phyloP scores from a whole-genome alignment of 2,888 invertebrate species.

The Oxyteleia sp. region DNA sequence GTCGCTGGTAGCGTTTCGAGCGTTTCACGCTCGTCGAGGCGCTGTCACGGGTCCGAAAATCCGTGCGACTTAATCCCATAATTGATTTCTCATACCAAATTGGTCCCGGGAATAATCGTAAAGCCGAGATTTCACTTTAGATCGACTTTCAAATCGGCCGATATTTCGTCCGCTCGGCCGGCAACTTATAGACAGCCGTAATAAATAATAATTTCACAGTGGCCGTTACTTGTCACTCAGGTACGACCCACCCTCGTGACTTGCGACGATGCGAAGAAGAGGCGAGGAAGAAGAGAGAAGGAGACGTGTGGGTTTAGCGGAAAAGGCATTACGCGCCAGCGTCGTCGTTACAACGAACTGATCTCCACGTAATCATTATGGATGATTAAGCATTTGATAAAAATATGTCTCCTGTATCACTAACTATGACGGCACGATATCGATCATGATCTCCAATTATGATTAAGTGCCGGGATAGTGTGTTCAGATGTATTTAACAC shows the following conservation, averaged over 20 bases:
- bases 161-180: background rate
- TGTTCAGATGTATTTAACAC: slow-evolving; percentile 54
- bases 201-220: slow-evolving; percentile 85
- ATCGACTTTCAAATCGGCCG: slow-evolving; percentile 13
- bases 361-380: slow-evolving; percentile 65
- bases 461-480: slow-evolving; percentile 58
- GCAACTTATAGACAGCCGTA: slow-evolving; percentile 60
- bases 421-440: slow-evolving; percentile 65
- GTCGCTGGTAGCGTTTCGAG: slow-evolving; percentile 33
- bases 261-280: background rate
- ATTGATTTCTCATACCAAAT: slow-evolving; percentile 53
- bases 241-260: slow-evolving; percentile 66
- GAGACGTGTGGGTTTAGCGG: slow-evolving; percentile 3
- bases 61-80: slow-evolving; percentile 51
- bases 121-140: slow-evolving; percentile 33
- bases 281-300: background rate
- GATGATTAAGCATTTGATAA: slow-evolving; percentile 71
- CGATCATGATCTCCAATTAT: slow-evolving; percentile 67
- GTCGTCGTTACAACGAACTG: slow-evolving; percentile 38
- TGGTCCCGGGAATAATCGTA: slow-evolving; percentile 40
- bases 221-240: slow-evolving; percentile 83
- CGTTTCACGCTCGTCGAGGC: slow-evolving; percentile 23
- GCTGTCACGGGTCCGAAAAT: slow-evolving; percentile 30
- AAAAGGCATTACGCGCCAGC: slow-evolving; percentile 29
- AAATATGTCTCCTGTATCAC: slow-evolving; percentile 65